A percentile compares a stretch with the other conserved stretches of the same genome.
Evolutionary conservation across 64 coral and sea anemone genomes (phyloP).

Genomic region (Montipora cactus): DNA sequence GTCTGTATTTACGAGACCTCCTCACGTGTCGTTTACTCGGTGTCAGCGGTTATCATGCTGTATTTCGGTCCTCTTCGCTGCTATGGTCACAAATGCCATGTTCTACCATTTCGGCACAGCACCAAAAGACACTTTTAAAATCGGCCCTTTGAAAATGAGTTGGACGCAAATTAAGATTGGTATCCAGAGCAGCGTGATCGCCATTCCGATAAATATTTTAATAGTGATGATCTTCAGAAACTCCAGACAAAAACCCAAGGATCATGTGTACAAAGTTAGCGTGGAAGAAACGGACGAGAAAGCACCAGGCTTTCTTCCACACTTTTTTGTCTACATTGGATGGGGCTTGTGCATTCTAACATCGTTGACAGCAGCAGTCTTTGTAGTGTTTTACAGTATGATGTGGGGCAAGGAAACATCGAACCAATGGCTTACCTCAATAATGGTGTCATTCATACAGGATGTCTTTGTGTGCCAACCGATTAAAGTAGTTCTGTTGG

Average conservation of each 20-base stretch:
- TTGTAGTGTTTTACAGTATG: constrained; percentile 87
- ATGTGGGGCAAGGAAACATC: constrained; percentile 82
- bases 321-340: constrained; percentile 70
- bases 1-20: constrained; percentile 82
- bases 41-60: constrained; percentile 90
- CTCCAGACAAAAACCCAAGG: constrained; percentile 44
- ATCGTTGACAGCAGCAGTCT: constrained; percentile 58
- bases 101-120: constrained; percentile 83
- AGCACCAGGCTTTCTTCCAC: constrained; percentile 65
- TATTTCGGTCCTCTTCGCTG: constrained; percentile 75
- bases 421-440: constrained; percentile 88
- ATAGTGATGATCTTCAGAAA: constrained; percentile 86
- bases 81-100: constrained; percentile 94
- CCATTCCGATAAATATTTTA: constrained; percentile 84
- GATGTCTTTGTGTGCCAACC: constrained; percentile 79
- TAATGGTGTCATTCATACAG: constrained; percentile 79
- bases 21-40: constrained; percentile 82
- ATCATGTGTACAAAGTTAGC: not conserved
- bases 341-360: constrained; percentile 72
- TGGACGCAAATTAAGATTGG: constrained; percentile 94
- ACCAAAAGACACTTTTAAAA: constrained; percentile 71
- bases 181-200: constrained; percentile 85
- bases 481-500: constrained; percentile 71
- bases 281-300: constrained; percentile 1
- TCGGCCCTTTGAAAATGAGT: constrained; percentile 86